Evolutionary conservation across 2,888 invertebrate genomes (phyloP), one percentile per base, ranked within the genome.

Genomic region (Hyposoter dolosus): DNA sequence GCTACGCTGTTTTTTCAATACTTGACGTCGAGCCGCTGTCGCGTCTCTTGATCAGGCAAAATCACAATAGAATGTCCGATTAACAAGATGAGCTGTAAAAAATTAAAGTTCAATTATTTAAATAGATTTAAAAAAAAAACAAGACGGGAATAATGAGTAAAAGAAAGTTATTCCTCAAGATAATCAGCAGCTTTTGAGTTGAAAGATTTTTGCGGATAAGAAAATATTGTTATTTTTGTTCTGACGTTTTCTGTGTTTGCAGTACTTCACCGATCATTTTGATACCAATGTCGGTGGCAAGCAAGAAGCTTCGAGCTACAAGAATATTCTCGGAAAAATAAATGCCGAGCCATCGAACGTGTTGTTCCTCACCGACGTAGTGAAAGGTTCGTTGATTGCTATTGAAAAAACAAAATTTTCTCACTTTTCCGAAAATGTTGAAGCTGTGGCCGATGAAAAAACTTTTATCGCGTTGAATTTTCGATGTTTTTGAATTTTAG

Each of bases 281-380:
- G 99, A 99, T 92, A 98, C 98, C 0, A 96, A 96, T 5, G 95
- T 97, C 83, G 99, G 99, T 0, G 93, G 95, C 45, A 99, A 99
- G 94, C 96, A 96, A 88, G 97, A 98, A 88, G 91, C 95, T 0
- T 94, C 95, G 2, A 99, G 98, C 90, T 99, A 99, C 93, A 95
- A 95, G 78, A 96, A 96, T 68, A 99, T 99, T 85, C 95, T 96
- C 0, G 95, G 96, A 88, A 95, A 96, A 90, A 95, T 98, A 65
- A 95, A 95, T 72, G 95, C 95, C 84, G 94, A 95, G 53, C 94
- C 97, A 19, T 95, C 96, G 10, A 96, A 97, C 85, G 95, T 98
- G 69, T 92, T 99, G 19, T 99, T 98, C 94, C 95, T 99, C 17
- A 99, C 98, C 63, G 99, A 99, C 94, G 95, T 97, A 90, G 95